Evolutionary conservation across 2,797 vertebrate species (phyloP).

Genomic region (Odontamblyopus rebecca): DNA sequence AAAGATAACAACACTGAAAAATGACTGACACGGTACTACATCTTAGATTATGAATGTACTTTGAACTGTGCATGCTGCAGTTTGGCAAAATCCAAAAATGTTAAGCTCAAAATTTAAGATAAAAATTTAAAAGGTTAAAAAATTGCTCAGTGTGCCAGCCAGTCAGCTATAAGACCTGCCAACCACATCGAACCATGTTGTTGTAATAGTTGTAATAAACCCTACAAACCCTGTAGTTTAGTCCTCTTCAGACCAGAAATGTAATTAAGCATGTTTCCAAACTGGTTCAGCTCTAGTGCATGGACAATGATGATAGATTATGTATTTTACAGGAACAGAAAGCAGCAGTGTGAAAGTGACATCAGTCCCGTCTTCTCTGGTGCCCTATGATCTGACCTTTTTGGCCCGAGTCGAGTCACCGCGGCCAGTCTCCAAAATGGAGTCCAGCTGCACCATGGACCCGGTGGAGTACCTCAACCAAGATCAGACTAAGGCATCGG

Average conservation of each 20-base stretch:
- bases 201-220: not conserved
- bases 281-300: not conserved
- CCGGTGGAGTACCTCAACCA: conserved; percentile 70
- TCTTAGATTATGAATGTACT: not conserved
- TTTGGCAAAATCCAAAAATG: not conserved
- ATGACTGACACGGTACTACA: not conserved
- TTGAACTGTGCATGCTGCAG: not conserved
- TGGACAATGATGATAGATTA: not conserved
- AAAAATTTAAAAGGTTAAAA: too few species aligned
- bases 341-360: conserved; percentile 48
- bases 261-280: not conserved
- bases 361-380: conserved; percentile 56
- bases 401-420: conserved; percentile 70
- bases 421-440: conserved; percentile 74
- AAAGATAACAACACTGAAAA: not conserved
- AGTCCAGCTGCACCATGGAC: conserved; percentile 78
- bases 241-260: not conserved
- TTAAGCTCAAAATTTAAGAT: too few species aligned
- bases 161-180: too few species aligned
- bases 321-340: conserved; percentile 42
- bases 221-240: not conserved
- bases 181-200: too few species aligned
- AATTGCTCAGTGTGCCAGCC: too few species aligned
- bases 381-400: conserved; percentile 80
- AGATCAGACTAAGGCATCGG: conserved; percentile 76